These are phyloP conservation scores for Parazoanthus swiftii DNA, from an alignment of 92 coral and sea anemone species.

Conservation along the genomic window DNA sequence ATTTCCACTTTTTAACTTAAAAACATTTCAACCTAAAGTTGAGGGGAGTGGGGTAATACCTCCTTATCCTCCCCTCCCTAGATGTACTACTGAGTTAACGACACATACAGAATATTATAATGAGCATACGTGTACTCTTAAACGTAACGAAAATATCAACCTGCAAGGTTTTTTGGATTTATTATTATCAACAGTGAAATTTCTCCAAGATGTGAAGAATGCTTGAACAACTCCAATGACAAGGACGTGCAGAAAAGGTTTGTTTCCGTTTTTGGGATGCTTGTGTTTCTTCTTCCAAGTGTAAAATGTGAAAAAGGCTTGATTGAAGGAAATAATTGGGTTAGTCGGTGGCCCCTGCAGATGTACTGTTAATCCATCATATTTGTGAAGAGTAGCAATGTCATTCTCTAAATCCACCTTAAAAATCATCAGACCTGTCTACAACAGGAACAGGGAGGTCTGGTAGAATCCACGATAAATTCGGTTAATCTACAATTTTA, in stretches of 20 bases:
- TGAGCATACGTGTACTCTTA: background rate
- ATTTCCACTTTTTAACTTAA: no score
- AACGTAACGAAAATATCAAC: background rate
- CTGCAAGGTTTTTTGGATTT: background rate
- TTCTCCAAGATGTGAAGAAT: conserved; percentile 39
- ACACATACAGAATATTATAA: background rate
- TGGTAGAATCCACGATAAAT: no score
- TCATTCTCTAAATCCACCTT: no score
- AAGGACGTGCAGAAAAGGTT: background rate
- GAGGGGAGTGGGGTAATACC: background rate
- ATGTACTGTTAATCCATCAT: background rate
- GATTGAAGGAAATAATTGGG: background rate
- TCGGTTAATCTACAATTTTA: background rate
- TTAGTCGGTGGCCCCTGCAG: background rate
- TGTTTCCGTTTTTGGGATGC: background rate
- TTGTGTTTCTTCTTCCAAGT: background rate
- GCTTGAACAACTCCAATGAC: background rate
- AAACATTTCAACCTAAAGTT: background rate
- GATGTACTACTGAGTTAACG: background rate
- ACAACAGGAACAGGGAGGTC: no score
- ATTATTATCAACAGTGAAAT: conserved; percentile 13
- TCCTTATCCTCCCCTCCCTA: background rate
- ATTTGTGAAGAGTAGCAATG: no score
- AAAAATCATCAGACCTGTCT: no score
- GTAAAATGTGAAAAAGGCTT: background rate